Conservation (phyloP, 1,140 invertebrate genomes). For the Sycophaga agraensis region DNA sequence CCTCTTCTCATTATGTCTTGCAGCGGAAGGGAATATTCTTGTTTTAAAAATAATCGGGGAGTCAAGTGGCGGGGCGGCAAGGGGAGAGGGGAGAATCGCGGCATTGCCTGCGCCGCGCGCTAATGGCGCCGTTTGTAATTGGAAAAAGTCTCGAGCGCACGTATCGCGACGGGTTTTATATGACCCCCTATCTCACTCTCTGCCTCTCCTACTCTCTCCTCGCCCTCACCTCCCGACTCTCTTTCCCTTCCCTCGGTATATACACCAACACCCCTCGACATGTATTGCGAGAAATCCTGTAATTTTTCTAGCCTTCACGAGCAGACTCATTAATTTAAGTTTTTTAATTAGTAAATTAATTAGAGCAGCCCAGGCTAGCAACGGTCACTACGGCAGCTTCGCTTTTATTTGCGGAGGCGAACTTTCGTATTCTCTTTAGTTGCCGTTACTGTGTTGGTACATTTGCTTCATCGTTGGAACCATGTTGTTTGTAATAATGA, state of each 20-base stretch:
- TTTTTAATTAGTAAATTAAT: constrained; percentile 32
- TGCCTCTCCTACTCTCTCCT: neutral
- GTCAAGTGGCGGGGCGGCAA: neutral
- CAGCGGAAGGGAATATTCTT: constrained; percentile 50
- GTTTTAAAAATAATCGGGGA: constrained; percentile 49
- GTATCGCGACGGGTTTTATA: constrained; percentile 37
- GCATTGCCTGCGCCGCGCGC: constrained; percentile 30
- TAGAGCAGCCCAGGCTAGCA: constrained; percentile 1
- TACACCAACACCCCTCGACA: neutral
- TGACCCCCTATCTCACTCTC: constrained; percentile 22
- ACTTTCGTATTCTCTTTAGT: neutral
- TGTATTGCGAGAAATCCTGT: constrained; percentile 22
- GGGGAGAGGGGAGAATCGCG: neutral
- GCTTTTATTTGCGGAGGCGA: neutral
- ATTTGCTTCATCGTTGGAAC: too few species aligned
- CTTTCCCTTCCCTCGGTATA: too few species aligned
- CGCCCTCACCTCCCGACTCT: neutral
- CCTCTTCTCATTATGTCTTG: constrained; percentile 51
- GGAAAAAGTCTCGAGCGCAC: constrained; percentile 46
- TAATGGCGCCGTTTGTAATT: constrained; percentile 54
- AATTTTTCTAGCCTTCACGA: constrained; percentile 25
- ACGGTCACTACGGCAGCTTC: neutral
- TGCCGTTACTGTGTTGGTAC: neutral
- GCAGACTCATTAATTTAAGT: constrained; percentile 29
- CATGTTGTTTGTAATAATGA: too few species aligned